These are phyloP conservation scores for Phaedon cochleariae DNA, from an alignment of 2,888 invertebrate genomes.

Conservation along the genomic window DNA sequence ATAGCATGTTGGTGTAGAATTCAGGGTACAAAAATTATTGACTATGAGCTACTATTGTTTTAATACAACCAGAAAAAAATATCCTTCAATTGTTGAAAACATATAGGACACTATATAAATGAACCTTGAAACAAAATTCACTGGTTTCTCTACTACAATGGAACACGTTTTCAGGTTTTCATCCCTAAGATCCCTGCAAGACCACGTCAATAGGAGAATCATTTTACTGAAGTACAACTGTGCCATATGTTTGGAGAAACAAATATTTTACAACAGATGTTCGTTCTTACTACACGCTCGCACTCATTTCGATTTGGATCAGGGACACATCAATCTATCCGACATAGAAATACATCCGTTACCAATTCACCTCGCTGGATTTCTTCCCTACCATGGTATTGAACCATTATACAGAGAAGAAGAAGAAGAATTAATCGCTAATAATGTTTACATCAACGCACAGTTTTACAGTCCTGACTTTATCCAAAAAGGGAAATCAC, in stretches of 20 bases:
- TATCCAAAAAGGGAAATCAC: slow-evolving; percentile 46
- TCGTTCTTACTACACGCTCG: slow-evolving; percentile 57
- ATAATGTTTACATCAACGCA: slow-evolving; percentile 48
- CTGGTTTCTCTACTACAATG: too few relatives aligned
- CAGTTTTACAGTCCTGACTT: slow-evolving; percentile 54
- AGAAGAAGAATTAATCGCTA: slow-evolving; percentile 47
- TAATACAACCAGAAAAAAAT: too few relatives aligned
- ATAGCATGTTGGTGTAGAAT: too few relatives aligned
- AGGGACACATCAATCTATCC: slow-evolving; percentile 53
- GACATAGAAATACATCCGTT: slow-evolving; percentile 51
- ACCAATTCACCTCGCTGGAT: slow-evolving; percentile 56
- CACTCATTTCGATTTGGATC: slow-evolving; percentile 50
- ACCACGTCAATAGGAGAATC: slow-evolving; percentile 58
- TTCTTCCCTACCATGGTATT: slow-evolving; percentile 52
- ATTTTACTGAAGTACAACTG: slow-evolving; percentile 56
- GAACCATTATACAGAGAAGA: slow-evolving; percentile 53
- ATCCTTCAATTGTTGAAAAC: too few relatives aligned
- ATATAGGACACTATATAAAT: too few relatives aligned
- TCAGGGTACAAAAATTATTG: too few relatives aligned
- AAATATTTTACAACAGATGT: slow-evolving; percentile 58
- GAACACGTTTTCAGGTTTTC: slow-evolving; percentile 53
- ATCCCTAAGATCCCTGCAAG: slow-evolving; percentile 55
- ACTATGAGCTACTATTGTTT: too few relatives aligned
- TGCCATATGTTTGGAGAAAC: slow-evolving; percentile 43
- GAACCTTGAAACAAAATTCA: too few relatives aligned